Evolutionary conservation across 2,888 invertebrate genomes (phyloP), one percentile per base, ranked within the genome.

Genomic region (Pocota personata): DNA sequence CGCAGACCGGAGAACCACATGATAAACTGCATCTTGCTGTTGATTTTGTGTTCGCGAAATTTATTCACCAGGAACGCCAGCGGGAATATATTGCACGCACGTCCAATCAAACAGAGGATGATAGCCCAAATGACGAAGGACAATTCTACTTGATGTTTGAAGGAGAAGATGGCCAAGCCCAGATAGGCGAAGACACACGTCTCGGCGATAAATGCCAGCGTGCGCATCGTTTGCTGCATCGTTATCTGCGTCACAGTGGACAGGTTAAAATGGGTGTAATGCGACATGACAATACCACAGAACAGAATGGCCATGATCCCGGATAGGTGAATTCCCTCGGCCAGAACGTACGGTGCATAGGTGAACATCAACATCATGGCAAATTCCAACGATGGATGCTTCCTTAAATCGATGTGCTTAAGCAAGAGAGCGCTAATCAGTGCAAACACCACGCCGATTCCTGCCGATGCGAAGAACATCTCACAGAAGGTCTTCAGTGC

Each of bases 261-360:
- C 50, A 99, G 93, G 92, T 99, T 99, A 91, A 97, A 98, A 94
- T 99, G 99, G 12, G 99, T 99, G 92, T 99, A 99, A 92, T 99
- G 99, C 0, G 99, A 99, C 99, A 99, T 99, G 0, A 99, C 98
- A 90, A 99, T 98, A 6, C 99, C 99, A 93, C 98, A 98, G 92
- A 99, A 99, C 88, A 99, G 93, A 90, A 99, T 99, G 6, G 99
- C 99, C 99, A 99, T 99, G 80, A 99, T 99, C 84, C 99, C 98
- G 89, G 98, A 98, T 73, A 98, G 93, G 92, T 98, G 97, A 87
- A 98, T 95, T 30, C 99, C 99, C 93, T 99, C 99, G 46, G 99
- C 99, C 75, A 99, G 93, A 1, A 98, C 99, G 93, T 99, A 99
- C 0, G 99, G 99, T 7, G 98, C 97, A 93, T 99, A 99, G 1